Evolutionary conservation across 92 coral and sea anemone genomes (phyloP), one percentile per base, ranked within the genome.

Genomic region (Virgularia gustaviana): DNA sequence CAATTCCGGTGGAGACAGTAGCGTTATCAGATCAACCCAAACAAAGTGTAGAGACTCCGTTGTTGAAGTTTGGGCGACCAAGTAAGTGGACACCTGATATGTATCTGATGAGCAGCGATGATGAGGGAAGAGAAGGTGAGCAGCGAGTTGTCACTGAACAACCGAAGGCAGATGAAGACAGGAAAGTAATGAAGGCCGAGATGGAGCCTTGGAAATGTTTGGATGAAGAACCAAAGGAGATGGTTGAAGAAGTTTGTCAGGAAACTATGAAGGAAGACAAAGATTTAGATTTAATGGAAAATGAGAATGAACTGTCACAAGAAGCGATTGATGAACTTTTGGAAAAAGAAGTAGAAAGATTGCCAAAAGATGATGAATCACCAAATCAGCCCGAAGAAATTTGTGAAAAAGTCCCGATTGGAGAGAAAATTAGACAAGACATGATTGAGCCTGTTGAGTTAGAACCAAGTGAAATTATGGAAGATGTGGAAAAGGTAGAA

Each of bases 271-370:
- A 29, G 61, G 55, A 68, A 53, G 75, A 49, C 30, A 18, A n/a
- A n/a, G n/a, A n/a, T n/a, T n/a, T n/a, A n/a, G n/a, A n/a, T n/a
- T n/a, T n/a, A n/a, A n/a, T 4, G 42, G 59, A 36, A 36, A 18
- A 35, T n/a, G 36, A 29, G n/a, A 61, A 68, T 30, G 75, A 68
- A 51, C 36, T 68, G 35, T 68, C 75, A 29, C 75, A 53, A 33
- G 75, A 68, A 32, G 44, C 33, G 24, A 68, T 68, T 4, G 75
- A 68, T 51, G 75, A 68, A 35, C 34, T 68, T 16, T 44, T 68
- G 8, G 75, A 68, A 35, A 68, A 68, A 13, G 75, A 68, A 38
- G 15, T 68, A 31, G 44, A 30, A 51, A 61, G 75, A 24, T 47
- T 68, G 35, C 12, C 29, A 11, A 34, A 68, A 18, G 61, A 23